Percentiles rank a stretch among this genome's conserved stretches.
Evolutionary conservation across 2,113 vertebrate genomes (phyloP).

Genomic region (Hirundichthys speculiger): DNA sequence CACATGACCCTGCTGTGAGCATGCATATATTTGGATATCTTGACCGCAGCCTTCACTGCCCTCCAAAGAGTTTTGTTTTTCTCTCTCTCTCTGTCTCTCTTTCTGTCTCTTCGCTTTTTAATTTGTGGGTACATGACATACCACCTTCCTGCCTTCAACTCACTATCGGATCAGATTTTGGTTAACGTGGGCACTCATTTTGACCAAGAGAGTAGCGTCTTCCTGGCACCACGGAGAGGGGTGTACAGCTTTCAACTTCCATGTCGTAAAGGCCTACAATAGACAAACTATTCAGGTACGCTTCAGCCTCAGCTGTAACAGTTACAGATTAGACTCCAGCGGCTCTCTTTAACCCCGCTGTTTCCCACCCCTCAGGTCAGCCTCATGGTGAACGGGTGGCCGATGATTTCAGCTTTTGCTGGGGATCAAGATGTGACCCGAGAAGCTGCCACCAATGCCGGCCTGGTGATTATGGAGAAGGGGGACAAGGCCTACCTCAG

Average conservation of each 20-base stretch:
- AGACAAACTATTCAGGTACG: constrained; percentile 89
- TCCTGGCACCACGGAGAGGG: constrained; percentile 85
- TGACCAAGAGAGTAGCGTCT: constrained; percentile 86
- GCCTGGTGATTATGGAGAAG: constrained; percentile 88
- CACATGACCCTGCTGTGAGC: too few species aligned
- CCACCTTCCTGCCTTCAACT: not conserved
- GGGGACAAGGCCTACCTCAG: constrained; percentile 89
- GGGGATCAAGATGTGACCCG: constrained; percentile 90
- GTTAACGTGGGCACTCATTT: constrained; percentile 88
- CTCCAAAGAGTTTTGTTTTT: too few species aligned
- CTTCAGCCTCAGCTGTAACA: not conserved
- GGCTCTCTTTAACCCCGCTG: not conserved
- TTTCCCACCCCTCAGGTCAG: constrained; percentile 79
- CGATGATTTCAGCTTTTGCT: constrained; percentile 89
- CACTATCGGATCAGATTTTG: constrained; percentile 77
- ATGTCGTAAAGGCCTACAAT: constrained; percentile 91
- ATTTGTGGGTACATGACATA: too few species aligned
- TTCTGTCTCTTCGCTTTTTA: too few species aligned
- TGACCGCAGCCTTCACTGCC: too few species aligned
- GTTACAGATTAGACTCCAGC: fast-evolving
- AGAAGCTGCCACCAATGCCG: constrained; percentile 88
- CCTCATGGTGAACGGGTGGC: constrained; percentile 89
- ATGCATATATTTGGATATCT: too few species aligned
- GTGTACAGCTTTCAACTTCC: constrained; percentile 92
- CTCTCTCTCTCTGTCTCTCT: too few species aligned